These are phyloP conservation scores for Eumerus sabulonum DNA, from an alignment of 2,888 invertebrate species.

Conservation along the genomic window DNA sequence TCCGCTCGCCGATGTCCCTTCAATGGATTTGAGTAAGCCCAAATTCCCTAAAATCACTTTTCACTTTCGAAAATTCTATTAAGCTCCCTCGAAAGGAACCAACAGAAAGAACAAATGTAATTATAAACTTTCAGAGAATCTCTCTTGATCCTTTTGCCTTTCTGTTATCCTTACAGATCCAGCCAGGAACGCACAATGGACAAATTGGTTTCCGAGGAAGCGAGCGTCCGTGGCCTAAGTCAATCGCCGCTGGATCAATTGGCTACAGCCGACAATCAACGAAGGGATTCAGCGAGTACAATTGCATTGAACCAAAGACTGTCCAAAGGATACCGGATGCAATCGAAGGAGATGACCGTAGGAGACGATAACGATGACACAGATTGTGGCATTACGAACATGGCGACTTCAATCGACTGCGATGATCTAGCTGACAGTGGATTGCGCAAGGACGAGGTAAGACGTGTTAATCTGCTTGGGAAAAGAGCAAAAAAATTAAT, in stretches of 20 bases:
- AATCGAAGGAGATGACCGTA: conserved; percentile 47
- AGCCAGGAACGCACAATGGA: conserved; percentile 74
- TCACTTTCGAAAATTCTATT: conserved; percentile 27
- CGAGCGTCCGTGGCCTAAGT: conserved; percentile 74
- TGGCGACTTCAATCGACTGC: conserved; percentile 69
- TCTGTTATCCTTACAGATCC: conserved; percentile 70
- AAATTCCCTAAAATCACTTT: conserved; percentile 5
- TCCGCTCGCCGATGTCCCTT: neutral
- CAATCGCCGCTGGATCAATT: conserved; percentile 73
- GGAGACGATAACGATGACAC: conserved; percentile 33
- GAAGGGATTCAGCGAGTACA: conserved; percentile 35
- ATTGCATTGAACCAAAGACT: conserved; percentile 49
- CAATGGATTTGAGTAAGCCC: conserved; percentile 10
- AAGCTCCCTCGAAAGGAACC: conserved; percentile 32
- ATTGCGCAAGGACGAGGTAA: conserved; percentile 73
- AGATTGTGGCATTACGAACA: conserved; percentile 65
- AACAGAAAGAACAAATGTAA: conserved; percentile 22
- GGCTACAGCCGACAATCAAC: conserved; percentile 66
- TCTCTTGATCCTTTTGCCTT: neutral
- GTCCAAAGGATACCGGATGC: conserved; percentile 67
- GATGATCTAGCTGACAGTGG: conserved; percentile 69
- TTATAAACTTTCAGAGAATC: conserved; percentile 16
- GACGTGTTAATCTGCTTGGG: conserved; percentile 38
- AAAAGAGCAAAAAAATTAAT: conserved; percentile 44
- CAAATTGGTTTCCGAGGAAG: conserved; percentile 75